A percentile compares a stretch with the other conserved stretches of the same genome.
Evolutionary conservation across 2,888 invertebrate species (phyloP).

Genomic region (Amphipoea oculea): DNA sequence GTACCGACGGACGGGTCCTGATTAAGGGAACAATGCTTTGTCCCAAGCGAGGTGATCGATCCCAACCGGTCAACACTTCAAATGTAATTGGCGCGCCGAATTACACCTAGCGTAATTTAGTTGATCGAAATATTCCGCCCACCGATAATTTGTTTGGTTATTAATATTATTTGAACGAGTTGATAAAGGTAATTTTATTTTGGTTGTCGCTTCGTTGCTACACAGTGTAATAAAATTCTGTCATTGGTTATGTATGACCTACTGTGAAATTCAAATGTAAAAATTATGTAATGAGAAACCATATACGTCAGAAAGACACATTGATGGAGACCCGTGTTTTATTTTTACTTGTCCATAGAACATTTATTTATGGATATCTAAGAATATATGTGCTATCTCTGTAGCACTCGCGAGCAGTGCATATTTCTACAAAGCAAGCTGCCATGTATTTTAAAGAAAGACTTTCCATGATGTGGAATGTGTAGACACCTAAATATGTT

Average conservation of each 20-base stretch:
- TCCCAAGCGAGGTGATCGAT: conserved; percentile 53
- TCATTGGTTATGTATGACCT: conserved; percentile 2
- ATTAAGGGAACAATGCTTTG: conserved; percentile 71
- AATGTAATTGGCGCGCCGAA: conserved; percentile 61
- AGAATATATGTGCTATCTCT: not conserved
- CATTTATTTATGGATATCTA: not conserved
- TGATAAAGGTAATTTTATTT: conserved; percentile 47
- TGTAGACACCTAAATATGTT: conserved; percentile 1
- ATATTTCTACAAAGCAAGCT: not conserved
- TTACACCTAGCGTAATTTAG: conserved; percentile 48
- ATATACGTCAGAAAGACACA: not conserved
- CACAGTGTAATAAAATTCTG: not conserved
- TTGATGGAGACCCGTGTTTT: not conserved
- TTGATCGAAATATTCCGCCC: conserved; percentile 40
- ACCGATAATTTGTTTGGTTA: conserved; percentile 36
- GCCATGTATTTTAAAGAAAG: conserved; percentile 5
- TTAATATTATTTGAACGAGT: conserved; percentile 36
- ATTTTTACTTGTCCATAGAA: not conserved
- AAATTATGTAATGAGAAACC: not conserved
- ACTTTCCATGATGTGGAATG: not conserved
- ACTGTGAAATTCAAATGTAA: conserved; percentile 2
- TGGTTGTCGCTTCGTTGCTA: not conserved
- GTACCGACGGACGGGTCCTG: conserved; percentile 59
- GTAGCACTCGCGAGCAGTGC: not conserved
- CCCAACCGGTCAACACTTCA: conserved; percentile 62